Evolutionary conservation across 1,140 invertebrate genomes (phyloP).

Genomic region (Bacillus rossius): DNA sequence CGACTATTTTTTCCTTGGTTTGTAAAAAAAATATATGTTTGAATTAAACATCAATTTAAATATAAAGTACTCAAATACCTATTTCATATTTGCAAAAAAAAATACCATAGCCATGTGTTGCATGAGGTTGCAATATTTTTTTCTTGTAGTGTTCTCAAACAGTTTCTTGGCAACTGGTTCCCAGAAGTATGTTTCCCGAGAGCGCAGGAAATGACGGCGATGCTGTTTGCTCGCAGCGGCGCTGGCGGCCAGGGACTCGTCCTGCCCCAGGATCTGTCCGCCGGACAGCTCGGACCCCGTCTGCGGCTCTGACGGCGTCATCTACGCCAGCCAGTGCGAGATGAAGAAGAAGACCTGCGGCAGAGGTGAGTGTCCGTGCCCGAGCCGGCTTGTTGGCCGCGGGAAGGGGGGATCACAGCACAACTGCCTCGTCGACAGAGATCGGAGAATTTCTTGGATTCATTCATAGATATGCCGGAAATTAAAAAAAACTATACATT

Average conservation of each 20-base stretch:
- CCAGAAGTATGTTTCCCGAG: too few species aligned
- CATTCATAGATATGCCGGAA: too few species aligned
- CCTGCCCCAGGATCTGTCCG: slow-evolving; percentile 68
- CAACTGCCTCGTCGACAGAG: not conserved
- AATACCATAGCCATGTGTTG: too few species aligned
- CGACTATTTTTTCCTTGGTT: too few species aligned
- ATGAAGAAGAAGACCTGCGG: slow-evolving; percentile 89
- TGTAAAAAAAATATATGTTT: too few species aligned
- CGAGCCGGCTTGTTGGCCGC: slow-evolving; percentile 10
- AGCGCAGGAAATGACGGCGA: not conserved
- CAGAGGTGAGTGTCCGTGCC: slow-evolving; percentile 54
- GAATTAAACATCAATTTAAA: too few species aligned
- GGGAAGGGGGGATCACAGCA: not conserved
- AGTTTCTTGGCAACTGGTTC: too few species aligned
- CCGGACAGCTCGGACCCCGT: slow-evolving; percentile 66
- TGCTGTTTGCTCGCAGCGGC: slow-evolving; percentile 38
- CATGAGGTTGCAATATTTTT: too few species aligned
- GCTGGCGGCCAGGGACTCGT: slow-evolving; percentile 51
- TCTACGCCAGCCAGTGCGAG: slow-evolving; percentile 86
- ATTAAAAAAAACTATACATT: too few species aligned
- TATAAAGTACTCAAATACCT: too few species aligned
- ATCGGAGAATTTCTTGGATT: not conserved
- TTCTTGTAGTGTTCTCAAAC: too few species aligned
- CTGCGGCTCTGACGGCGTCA: slow-evolving; percentile 79
- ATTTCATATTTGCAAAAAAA: too few species aligned